Conservation (phyloP, 1,140 invertebrate species). For the Eubasilissa regina region DNA sequence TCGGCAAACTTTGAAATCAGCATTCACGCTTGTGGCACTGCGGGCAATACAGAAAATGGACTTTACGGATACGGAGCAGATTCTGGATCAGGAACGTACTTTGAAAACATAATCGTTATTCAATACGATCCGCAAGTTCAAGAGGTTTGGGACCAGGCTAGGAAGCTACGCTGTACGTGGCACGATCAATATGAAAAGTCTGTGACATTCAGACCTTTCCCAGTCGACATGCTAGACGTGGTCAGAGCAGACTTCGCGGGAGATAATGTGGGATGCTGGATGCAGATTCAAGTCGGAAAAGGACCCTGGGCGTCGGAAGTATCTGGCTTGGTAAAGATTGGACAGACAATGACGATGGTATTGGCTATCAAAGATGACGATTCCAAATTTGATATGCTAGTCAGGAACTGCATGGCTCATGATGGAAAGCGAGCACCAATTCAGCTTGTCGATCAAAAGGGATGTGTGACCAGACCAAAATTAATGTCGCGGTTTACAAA, state of each 20-base stretch:
- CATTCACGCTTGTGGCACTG: conserved; percentile 92
- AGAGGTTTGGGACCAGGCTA: conserved; percentile 96
- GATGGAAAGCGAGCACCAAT: conserved; percentile 96
- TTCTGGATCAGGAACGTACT: conserved; percentile 91
- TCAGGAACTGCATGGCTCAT: conserved; percentile 94
- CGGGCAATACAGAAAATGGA: conserved; percentile 91
- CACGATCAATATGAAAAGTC: conserved; percentile 97
- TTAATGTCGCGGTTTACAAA: conserved; percentile 95
- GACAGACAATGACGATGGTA: conserved; percentile 98
- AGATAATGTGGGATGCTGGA: conserved; percentile 96
- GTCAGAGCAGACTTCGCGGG: conserved; percentile 94
- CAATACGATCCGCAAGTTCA: conserved; percentile 96
- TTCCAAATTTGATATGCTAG: conserved; percentile 96
- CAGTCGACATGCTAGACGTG: conserved; percentile 95
- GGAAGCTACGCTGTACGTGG: conserved; percentile 94
- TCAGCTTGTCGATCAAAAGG: conserved; percentile 93
- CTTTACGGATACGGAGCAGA: conserved; percentile 87
- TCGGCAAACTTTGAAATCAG: conserved; percentile 93
- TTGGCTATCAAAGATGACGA: conserved; percentile 96
- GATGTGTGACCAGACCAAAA: conserved; percentile 92
- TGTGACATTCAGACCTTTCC: conserved; percentile 94
- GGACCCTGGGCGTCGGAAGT: conserved; percentile 97
- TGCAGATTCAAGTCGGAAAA: conserved; percentile 95
- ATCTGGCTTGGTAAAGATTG: conserved; percentile 94
- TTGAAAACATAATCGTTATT: conserved; percentile 95